Conservation (phyloP, 2,113 vertebrate genomes). For the Seriola rivoliana region DNA sequence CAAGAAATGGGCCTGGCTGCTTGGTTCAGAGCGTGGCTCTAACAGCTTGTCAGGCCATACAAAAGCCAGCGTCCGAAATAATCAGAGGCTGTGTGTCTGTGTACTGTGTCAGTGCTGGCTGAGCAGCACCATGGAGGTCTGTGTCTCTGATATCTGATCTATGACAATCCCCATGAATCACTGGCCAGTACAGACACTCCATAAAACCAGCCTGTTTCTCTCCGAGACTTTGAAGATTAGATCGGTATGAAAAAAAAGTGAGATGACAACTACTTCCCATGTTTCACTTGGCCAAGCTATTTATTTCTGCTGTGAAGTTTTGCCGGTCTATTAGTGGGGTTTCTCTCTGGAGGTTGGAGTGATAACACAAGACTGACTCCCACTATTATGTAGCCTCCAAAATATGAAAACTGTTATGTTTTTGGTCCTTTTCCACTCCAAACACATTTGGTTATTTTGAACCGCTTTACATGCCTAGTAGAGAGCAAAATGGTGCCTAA, state of each 20-base stretch:
- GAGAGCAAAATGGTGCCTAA: constrained; percentile 52
- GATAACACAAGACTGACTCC: constrained; percentile 78
- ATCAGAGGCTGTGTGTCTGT: constrained; percentile 59
- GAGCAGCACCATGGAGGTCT: constrained; percentile 73
- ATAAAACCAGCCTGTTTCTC: constrained; percentile 68
- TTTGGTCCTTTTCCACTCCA: constrained; percentile 74
- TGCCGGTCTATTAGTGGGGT: constrained; percentile 68
- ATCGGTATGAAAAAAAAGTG: constrained; percentile 65
- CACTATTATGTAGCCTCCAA: constrained; percentile 69
- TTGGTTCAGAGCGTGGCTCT: constrained; percentile 57
- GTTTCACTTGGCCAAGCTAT: constrained; percentile 78
- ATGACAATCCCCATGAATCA: constrained; percentile 72
- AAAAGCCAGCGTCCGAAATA: constrained; percentile 64
- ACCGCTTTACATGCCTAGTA: constrained; percentile 62
- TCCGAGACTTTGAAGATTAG: constrained; percentile 78
- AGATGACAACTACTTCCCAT: constrained; percentile 78
- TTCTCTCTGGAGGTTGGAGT: constrained; percentile 73
- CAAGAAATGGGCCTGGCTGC: constrained; percentile 53
- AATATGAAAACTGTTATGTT: constrained; percentile 76
- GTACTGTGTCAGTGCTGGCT: constrained; percentile 43
- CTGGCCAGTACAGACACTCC: constrained; percentile 67
- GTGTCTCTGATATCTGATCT: constrained; percentile 74
- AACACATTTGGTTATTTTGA: constrained; percentile 74
- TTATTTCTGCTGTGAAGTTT: constrained; percentile 70
- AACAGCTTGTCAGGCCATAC: constrained; percentile 63